A percentile compares a stretch with the other conserved stretches of the same genome.
Evolutionary conservation across 2,888 invertebrate genomes (phyloP).

Genomic region (Tubiluchus corallicola): DNA sequence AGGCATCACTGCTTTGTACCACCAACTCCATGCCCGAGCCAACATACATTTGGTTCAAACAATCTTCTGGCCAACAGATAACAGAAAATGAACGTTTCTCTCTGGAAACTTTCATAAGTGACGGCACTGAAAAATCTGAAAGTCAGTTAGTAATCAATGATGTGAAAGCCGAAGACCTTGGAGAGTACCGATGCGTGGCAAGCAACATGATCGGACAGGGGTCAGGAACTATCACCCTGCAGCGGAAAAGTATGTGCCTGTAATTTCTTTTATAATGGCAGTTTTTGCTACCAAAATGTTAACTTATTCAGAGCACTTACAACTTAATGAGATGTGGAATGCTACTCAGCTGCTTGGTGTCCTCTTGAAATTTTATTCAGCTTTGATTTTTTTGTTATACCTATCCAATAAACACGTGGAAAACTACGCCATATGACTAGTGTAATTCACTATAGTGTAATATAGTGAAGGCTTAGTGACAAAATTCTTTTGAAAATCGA

Average conservation of each 20-base stretch:
- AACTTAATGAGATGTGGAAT: too few relatives aligned
- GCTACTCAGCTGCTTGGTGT: too few relatives aligned
- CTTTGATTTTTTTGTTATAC: too few relatives aligned
- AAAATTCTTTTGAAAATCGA: too few relatives aligned
- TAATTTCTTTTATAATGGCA: too few relatives aligned
- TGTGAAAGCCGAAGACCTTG: neutral
- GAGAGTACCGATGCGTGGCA: neutral
- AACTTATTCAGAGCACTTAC: too few relatives aligned
- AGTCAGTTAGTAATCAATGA: neutral
- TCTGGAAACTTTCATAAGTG: neutral
- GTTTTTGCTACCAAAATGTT: too few relatives aligned
- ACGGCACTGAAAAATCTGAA: neutral
- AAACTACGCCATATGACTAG: too few relatives aligned
- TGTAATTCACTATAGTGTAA: too few relatives aligned
- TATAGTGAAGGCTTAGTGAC: too few relatives aligned
- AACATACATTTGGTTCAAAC: neutral
- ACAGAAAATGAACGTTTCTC: neutral
- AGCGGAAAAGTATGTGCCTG: constrained; percentile 1
- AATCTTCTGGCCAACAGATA: neutral
- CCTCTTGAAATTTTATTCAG: too few relatives aligned
- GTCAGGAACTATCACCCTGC: neutral
- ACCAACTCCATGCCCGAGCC: neutral
- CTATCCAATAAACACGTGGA: too few relatives aligned
- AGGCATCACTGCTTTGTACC: neutral
- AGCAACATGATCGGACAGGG: neutral